Conservation (phyloP, 2,888 invertebrate genomes). For the Timema cristinae region DNA sequence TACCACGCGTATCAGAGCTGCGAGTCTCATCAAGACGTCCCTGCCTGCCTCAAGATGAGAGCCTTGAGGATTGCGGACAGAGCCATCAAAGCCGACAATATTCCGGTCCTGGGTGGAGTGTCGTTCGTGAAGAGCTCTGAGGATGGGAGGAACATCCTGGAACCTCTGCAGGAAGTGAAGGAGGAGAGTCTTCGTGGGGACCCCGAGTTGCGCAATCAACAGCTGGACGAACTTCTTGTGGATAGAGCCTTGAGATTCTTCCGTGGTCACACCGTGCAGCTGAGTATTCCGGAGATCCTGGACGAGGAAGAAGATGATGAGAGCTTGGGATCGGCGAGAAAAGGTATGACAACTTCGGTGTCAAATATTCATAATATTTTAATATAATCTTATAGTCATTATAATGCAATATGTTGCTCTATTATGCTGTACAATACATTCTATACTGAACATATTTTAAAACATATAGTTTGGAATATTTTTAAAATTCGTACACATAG, state of each 20-base stretch:
- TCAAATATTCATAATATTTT: neutral
- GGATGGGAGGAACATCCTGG: neutral
- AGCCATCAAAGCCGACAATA: constrained; percentile 18
- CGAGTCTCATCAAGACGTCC: constrained; percentile 9
- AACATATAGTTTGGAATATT: too few species aligned
- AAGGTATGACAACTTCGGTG: neutral
- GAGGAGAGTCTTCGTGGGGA: constrained; percentile 34
- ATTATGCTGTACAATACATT: too few species aligned
- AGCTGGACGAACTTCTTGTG: constrained; percentile 37
- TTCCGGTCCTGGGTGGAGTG: constrained; percentile 24
- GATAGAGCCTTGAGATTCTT: constrained; percentile 36
- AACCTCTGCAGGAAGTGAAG: constrained; percentile 17
- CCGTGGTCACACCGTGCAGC: constrained; percentile 36
- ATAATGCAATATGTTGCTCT: too few species aligned
- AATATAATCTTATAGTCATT: too few species aligned
- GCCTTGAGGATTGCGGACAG: constrained; percentile 24
- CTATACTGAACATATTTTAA: too few species aligned
- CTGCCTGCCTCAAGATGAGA: constrained; percentile 24
- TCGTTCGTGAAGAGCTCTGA: constrained; percentile 18
- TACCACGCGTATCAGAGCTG: constrained; percentile 21
- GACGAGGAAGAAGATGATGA: constrained; percentile 14
- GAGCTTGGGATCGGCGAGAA: neutral
- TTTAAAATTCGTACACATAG: too few species aligned
- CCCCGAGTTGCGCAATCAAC: constrained; percentile 21
- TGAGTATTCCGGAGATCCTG: constrained; percentile 25